Conservation (phyloP, 2,797 vertebrate species). For the Erethizon dorsatum region DNA sequence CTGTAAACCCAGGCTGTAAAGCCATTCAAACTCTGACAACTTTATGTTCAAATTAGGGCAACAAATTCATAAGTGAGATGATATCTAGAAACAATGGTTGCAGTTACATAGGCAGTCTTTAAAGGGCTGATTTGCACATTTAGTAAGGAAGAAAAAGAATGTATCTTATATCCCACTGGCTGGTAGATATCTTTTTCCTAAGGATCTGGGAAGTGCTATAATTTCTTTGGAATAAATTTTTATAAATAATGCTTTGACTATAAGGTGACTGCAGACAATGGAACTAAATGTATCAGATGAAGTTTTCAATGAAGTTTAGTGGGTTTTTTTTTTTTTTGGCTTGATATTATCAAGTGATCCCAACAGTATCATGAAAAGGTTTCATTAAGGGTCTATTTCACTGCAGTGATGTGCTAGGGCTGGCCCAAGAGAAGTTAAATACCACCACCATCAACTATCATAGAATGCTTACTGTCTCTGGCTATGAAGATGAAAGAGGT, state of each 20-base stretch:
- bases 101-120: neutral
- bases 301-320: constrained; percentile 13
- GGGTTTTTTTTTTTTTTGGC: neutral
- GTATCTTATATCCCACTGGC: neutral
- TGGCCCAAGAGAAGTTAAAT: neutral
- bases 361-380: neutral
- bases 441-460: neutral
- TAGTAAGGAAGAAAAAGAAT: constrained; percentile 42
- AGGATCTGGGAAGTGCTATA: neutral
- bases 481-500: neutral
- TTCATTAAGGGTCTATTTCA: constrained; percentile 17
- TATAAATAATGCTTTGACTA: constrained; percentile 46
- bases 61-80: constrained; percentile 40
- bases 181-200: constrained; percentile 10
- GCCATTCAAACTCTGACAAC: constrained; percentile 9
- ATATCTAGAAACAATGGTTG: constrained; percentile 30
- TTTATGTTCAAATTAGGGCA: constrained; percentile 21
- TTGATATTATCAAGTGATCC: constrained; percentile 29
- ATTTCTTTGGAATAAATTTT: constrained; percentile 53
- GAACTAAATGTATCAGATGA: neutral
- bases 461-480: neutral
- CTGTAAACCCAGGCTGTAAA: neutral
- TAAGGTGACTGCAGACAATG: constrained; percentile 37
- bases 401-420: neutral
- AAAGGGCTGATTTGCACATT: constrained; percentile 60